Evolutionary conservation across 2,113 vertebrate species (phyloP), one percentile per base, ranked within the genome.

Genomic region (Aviceda subcristata): DNA sequence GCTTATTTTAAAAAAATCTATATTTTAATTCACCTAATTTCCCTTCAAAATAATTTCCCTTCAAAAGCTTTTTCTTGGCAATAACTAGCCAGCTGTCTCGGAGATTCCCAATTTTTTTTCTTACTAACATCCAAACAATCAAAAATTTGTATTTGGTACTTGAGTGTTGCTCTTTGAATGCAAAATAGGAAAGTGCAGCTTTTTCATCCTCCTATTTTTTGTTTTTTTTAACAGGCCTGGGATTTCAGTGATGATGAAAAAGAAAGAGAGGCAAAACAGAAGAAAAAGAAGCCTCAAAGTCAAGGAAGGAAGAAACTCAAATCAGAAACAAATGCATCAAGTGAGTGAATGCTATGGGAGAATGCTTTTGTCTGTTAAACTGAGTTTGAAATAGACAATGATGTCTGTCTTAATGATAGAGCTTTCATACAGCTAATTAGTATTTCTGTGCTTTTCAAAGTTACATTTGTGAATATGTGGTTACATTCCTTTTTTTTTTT

Each of bases 181-280:
- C 18, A 38, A 15, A 92, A 51, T 10, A 74, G 19, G 41, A 30
- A 82, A 60, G 32, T 29, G 45, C 32, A 45, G 12, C 12, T 87
- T 55, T 34, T 3, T 7, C 26, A 4, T 50, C 41, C 2, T 5
- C 56, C 9, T n/a, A 6, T 8, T 32, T 10, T 66, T 38, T 51
- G 36, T 51, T 39, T 36, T 39, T 55, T 26, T 34, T 48, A 50
- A 50, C 26, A 99, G 99, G 99, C 97, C 74, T 98, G 99, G 95
- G 99, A 99, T 95, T 99, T 98, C 83, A 99, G 99, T 95, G 99
- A 99, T 96, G 99, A 99, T 94, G 99, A 99, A 94, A 97, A 98
- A 76, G 99, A 99, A 77, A 98, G 98, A 76, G 95, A 98, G 71
- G 98, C 99, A 41, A 99, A 99, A 90, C 98, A 98, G 51, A 99